A percentile compares a stretch with the other conserved stretches of the same genome.
Conservation (phyloP, 2,797 vertebrate species). For the Cryptoblepharus egeriae region DNA sequence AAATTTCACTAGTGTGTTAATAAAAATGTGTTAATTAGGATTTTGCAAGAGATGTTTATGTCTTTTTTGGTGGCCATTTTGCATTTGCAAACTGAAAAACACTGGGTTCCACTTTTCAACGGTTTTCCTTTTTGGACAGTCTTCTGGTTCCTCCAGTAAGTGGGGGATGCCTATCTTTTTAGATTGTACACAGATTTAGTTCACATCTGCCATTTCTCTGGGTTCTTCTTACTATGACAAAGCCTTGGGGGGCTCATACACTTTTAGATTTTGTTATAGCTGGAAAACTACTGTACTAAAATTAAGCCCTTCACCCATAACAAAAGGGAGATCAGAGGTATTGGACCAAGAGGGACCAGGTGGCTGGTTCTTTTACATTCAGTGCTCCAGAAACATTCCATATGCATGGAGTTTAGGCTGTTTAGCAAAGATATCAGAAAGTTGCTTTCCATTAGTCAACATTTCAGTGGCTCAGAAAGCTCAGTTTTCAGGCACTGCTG, state of each 20-base stretch:
- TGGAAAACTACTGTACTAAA: constrained; percentile 44
- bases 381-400: constrained; percentile 27
- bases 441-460: constrained; percentile 67
- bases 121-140: too few species aligned
- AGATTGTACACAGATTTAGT: neutral
- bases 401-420: constrained; percentile 56
- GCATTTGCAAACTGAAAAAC: too few species aligned
- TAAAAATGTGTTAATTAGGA: too few species aligned
- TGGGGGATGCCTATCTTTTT: too few species aligned
- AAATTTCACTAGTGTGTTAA: too few species aligned
- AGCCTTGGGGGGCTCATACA: too few species aligned
- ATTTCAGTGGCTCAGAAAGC: constrained; percentile 60
- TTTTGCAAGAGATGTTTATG: too few species aligned
- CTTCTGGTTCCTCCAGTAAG: too few species aligned
- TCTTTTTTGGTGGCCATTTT: too few species aligned
- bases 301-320: constrained; percentile 43
- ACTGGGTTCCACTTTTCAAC: too few species aligned
- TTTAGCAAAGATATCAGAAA: constrained; percentile 66
- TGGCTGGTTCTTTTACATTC: constrained; percentile 23
- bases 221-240: neutral
- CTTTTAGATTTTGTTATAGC: neutral
- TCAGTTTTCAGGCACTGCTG: constrained; percentile 52
- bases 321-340: constrained; percentile 40
- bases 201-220: neutral
- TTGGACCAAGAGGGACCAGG: constrained; percentile 7